phyloP scores from a whole-genome alignment of 1,140 invertebrate species.

The Camponotus vicinus region DNA sequence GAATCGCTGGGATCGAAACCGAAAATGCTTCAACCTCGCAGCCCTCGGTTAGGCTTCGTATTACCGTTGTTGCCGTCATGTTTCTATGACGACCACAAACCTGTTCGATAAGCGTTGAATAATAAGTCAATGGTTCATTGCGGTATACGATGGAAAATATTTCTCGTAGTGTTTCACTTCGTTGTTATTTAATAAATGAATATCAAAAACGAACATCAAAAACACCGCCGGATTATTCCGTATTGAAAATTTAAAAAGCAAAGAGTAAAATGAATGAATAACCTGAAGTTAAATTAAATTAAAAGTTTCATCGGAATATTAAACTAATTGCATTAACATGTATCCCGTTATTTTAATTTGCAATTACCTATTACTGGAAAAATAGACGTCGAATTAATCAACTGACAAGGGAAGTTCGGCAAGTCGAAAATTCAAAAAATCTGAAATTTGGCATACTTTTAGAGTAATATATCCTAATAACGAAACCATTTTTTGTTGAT shows the following conservation, averaged over 20 bases:
- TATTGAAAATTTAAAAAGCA: neutral
- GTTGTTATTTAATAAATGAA: conserved; percentile 3
- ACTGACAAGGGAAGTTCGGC: no score
- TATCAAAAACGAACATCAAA: no score
- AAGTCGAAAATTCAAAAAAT: no score
- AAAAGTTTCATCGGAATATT: neutral
- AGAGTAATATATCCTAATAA: no score
- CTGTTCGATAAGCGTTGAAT: conserved; percentile 78
- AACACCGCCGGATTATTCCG: neutral
- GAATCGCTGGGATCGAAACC: neutral
- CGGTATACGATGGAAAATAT: neutral
- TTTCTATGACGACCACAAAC: conserved; percentile 72
- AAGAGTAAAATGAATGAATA: neutral
- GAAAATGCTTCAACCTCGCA: conserved; percentile 19
- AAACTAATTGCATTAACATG: neutral
- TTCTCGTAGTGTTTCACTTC: neutral
- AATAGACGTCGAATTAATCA: conserved; percentile 1
- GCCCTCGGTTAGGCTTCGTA: conserved; percentile 49
- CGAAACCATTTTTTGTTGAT: no score
- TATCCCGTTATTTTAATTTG: neutral
- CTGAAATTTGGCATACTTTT: no score
- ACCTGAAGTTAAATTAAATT: neutral
- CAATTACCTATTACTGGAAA: neutral
- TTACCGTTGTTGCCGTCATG: conserved; percentile 69
- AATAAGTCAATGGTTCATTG: conserved; percentile 69